Evolutionary conservation across 1,140 invertebrate species (phyloP), one percentile per base, ranked within the genome.

Genomic region (Leucophenga varia): DNA sequence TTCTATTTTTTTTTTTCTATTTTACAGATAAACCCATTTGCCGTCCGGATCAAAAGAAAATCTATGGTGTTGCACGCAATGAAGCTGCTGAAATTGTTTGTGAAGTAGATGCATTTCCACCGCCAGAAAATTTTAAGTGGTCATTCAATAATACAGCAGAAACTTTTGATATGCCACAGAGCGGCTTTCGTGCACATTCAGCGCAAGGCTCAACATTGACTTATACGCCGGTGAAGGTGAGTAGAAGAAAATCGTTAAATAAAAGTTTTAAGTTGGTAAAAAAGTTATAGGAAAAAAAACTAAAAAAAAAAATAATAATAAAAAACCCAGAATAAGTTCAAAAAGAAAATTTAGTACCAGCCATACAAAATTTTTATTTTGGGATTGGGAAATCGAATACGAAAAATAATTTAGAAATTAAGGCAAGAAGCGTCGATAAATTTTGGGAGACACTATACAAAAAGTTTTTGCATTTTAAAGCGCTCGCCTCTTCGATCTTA

Each of bases 131-230:
- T 44, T 94, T 93, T 74, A 85, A 87, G 52, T 95, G 92, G 92
- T 85, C 88, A 20, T 91, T 94, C 72, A 94, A 94, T 76, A 92
- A 90, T 75, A 90, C 90, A 3, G 86, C 87, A 10, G 87, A 90
- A 56, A 85, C 84, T 47, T 82, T 86, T 41, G 88, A 91, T 59
- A 85, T 92, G 57, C 82, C 84, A 13, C 81, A 83, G 42, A 75
- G 69, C 57, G 73, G 68, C 18, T 75, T 74, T 46, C 55, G 67
- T n/a, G 67, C 67, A 31, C 73, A 75, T 43, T 80, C 80, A 2
- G 78, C 80, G 34, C 80, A 81, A 20, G 81, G 83, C 42, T 91
- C 89, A 20, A 82, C 86, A 1, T 78, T 93, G 21, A 86, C 83
- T 3, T 93, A 90, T 72, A 86, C 82, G 2, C 91, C 91, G 2